phyloP scores from a whole-genome alignment of 2,113 vertebrate species.

The Mesoclemmys tuberculata region DNA sequence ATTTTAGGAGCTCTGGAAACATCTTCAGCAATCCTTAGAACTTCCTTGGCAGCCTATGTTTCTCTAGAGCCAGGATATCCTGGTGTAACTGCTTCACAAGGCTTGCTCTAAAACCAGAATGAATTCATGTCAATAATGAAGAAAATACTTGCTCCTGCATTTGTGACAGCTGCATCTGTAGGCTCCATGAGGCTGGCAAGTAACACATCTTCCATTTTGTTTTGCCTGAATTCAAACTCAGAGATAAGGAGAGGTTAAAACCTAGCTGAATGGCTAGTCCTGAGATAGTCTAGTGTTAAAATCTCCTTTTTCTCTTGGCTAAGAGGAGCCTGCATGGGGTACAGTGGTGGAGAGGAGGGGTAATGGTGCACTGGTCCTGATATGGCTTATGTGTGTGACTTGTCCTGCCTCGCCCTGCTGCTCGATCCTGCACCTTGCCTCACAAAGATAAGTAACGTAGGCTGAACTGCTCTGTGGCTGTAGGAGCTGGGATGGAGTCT shows the following conservation, averaged over 20 bases:
- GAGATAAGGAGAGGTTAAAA: background rate
- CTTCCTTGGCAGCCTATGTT: background rate
- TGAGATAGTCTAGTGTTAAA: background rate
- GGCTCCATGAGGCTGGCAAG: background rate
- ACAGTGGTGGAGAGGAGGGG: background rate
- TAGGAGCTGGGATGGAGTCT: slow-evolving; percentile 35
- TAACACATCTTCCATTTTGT: background rate
- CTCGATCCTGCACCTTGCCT: slow-evolving; percentile 8
- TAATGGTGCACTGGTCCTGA: accelerated
- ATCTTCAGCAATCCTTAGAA: background rate
- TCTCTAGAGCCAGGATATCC: background rate
- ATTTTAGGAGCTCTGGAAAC: background rate
- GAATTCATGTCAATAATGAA: background rate
- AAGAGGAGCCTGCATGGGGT: background rate
- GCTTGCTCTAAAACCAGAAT: background rate
- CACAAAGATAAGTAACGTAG: slow-evolving; percentile 50
- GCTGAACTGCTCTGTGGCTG: accelerated
- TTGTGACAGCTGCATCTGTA: background rate
- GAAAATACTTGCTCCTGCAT: background rate
- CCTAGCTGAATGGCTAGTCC: background rate
- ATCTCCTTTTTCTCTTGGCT: background rate
- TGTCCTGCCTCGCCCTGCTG: background rate
- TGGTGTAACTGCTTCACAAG: background rate
- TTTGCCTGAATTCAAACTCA: background rate
- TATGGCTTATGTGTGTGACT: background rate